Evolutionary conservation across 2,888 invertebrate species (phyloP), one percentile per base, ranked within the genome.

Genomic region (Dione juno): DNA sequence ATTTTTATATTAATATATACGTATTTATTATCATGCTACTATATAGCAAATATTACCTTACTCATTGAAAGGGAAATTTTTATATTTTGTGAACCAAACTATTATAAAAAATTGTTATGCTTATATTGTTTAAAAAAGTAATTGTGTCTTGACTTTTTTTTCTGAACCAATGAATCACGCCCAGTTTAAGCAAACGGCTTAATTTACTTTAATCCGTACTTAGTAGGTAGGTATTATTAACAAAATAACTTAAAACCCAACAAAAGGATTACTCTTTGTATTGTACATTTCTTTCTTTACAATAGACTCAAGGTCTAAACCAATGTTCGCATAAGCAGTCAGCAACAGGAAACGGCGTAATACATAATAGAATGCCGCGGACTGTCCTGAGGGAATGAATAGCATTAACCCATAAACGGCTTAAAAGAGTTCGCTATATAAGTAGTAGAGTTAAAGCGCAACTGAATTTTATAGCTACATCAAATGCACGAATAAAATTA

Each of bases 401-500:
- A 72, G 54, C 67, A 70, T 74, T 74, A 74, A 74, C 74, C 74
- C 66, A 74, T 69, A 74, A 72, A 72, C 67, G 67, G 72, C 48
- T 71, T 65, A 67, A 63, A 74, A 72, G 74, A 74, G 70, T 72
- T 72, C 50, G 72, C 72, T 68, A 66, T 69, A 71, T 71, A 74
- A 74, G 74, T 72, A 74, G 72, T 70, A 63, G 66, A 43, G 79
- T 74, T 72, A 69, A 75, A 84, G 73, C 82, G 87, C 86, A 88
- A 83, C 77, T 77, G 79, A 80, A 78, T 79, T 81, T 76, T 82
- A 82, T 82, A 84, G 70, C 75, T 72, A 87, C 86, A 86, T 86
- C 84, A 87, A 86, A 88, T 91, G 89, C 87, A 90, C 82, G 82
- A 87, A 88, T 89, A 92, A 91, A 92, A 92, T 92, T 92, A 92